Evolutionary conservation across 64 coral and sea anemone species (phyloP).

Genomic region (Actinia equina): DNA sequence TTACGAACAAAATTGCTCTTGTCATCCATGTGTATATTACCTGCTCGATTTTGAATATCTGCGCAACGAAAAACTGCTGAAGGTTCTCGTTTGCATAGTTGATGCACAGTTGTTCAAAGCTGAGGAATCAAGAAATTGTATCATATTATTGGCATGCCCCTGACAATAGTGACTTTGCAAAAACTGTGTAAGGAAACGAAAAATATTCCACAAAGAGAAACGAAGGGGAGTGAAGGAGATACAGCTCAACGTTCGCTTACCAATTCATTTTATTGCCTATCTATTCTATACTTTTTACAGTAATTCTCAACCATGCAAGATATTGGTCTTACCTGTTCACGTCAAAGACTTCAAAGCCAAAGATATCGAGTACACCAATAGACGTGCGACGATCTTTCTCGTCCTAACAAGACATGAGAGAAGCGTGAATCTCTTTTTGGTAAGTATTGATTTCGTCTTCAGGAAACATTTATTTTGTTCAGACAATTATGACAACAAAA

Average conservation of each 20-base stretch:
- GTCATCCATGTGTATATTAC: not conserved
- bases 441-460: no score
- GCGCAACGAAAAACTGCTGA: slow-evolving; percentile 81
- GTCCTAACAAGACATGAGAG: not conserved
- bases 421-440: no score
- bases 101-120: slow-evolving; percentile 79
- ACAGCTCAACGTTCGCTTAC: not conserved
- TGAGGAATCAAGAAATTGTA: not conserved
- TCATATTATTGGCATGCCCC: not conserved
- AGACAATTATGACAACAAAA: no score
- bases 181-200: not conserved
- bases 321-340: slow-evolving; percentile 53
- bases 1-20: no score
- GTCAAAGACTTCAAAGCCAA: slow-evolving; percentile 81
- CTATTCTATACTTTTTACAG: no score
- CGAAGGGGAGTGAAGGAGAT: not conserved
- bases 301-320: no score
- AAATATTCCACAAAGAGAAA: not conserved
- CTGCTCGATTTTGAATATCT: slow-evolving; percentile 94
- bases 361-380: slow-evolving; percentile 90
- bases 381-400: slow-evolving; percentile 48
- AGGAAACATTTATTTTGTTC: no score
- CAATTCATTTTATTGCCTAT: no score
- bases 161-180: no score
- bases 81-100: slow-evolving; percentile 92